Evolutionary conservation across 2,888 invertebrate species (phyloP).

Genomic region (Arge pagana): DNA sequence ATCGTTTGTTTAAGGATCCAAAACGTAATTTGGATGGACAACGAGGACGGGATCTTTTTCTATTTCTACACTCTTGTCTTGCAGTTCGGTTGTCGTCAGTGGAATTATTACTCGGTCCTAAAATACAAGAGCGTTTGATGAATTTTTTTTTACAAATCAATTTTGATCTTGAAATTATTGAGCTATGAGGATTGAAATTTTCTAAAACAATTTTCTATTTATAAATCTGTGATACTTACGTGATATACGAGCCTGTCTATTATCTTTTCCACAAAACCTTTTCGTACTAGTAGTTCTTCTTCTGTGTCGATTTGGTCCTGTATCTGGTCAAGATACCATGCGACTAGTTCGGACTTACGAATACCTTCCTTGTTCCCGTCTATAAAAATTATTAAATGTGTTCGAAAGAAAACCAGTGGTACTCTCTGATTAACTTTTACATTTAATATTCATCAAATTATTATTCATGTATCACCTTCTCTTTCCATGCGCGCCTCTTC

Average conservation of each 20-base stretch:
- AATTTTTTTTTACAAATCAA: slow-evolving; percentile 2
- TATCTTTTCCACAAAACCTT: slow-evolving; percentile 90
- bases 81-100: slow-evolving; percentile 65
- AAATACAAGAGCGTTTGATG: slow-evolving; percentile 45
- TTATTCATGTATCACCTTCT: too few relatives aligned
- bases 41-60: slow-evolving; percentile 85
- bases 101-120: slow-evolving; percentile 87
- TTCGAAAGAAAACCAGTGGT: slow-evolving; percentile 2
- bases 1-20: slow-evolving; percentile 63
- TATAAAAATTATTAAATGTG: slow-evolving; percentile 23
- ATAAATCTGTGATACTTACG: slow-evolving; percentile 60
- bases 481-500: slow-evolving; percentile 75
- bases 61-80: slow-evolving; percentile 63
- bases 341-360: slow-evolving; percentile 80
- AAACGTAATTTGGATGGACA: slow-evolving; percentile 95
- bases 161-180: background rate
- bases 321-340: slow-evolving; percentile 92
- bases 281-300: slow-evolving; percentile 85
- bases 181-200: background rate
- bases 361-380: slow-evolving; percentile 65
- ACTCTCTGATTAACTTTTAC: too few relatives aligned
- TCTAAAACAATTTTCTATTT: background rate
- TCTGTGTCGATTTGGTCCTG: slow-evolving; percentile 88
- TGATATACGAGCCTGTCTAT: slow-evolving; percentile 88
- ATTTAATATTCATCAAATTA: too few relatives aligned